Conservation (phyloP, 1,140 invertebrate species). For the Sinonovacula constricta region DNA sequence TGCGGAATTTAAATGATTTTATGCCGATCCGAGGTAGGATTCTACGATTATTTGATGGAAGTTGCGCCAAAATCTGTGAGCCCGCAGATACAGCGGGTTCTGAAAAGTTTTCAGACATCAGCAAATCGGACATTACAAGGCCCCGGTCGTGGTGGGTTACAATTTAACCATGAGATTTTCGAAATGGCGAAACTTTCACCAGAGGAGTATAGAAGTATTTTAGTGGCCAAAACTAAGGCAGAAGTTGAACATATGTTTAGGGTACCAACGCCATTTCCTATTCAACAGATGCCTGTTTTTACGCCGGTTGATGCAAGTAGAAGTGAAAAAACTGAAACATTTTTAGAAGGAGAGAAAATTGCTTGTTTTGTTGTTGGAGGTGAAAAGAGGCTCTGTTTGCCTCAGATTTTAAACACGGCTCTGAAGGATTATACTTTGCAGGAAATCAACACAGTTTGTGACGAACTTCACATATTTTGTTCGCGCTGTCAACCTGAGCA, state of each 20-base stretch:
- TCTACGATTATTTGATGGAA: too few relatives aligned
- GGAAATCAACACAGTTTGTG: slow-evolving; percentile 95
- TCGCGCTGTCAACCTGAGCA: slow-evolving; percentile 95
- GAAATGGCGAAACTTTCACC: slow-evolving; percentile 63
- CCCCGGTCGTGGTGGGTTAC: slow-evolving; percentile 89
- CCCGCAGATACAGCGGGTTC: slow-evolving; percentile 92
- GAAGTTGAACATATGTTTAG: slow-evolving; percentile 72
- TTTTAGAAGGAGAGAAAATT: slow-evolving; percentile 95
- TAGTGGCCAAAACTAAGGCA: slow-evolving; percentile 68
- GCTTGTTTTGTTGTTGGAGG: slow-evolving; percentile 97
- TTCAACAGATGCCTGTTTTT: slow-evolving; percentile 86
- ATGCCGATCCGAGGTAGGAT: too few relatives aligned
- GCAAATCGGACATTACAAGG: slow-evolving; percentile 95
- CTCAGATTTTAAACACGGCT: slow-evolving; percentile 96
- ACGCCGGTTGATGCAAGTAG: slow-evolving; percentile 87
- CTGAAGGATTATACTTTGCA: slow-evolving; percentile 88
- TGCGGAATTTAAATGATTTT: too few relatives aligned
- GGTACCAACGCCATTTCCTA: slow-evolving; percentile 74
- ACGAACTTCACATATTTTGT: slow-evolving; percentile 96
- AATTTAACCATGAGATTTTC: slow-evolving; percentile 63
- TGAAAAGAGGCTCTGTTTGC: slow-evolving; percentile 95
- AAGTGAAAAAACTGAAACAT: slow-evolving; percentile 91
- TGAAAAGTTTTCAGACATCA: slow-evolving; percentile 95
- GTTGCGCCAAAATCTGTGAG: too few relatives aligned
- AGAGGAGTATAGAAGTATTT: slow-evolving; percentile 69